Evolutionary conservation across 2,797 vertebrate species (phyloP), one percentile per base, ranked within the genome.

Genomic region (Carduelis carduelis): DNA sequence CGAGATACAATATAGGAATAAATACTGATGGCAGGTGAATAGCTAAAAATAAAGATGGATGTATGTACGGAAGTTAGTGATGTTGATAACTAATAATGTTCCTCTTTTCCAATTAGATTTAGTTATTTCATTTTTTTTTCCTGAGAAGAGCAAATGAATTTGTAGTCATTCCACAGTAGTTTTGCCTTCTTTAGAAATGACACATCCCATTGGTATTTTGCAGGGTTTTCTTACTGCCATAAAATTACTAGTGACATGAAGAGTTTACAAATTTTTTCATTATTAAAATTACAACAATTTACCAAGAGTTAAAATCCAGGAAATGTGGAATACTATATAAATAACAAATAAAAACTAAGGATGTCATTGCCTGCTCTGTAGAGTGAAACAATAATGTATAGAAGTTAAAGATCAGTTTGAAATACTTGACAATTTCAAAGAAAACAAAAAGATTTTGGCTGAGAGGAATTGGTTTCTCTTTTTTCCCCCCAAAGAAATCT

Each of bases 41-140:
- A 81, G 22, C 74, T 81, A 87, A 82, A 89, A 79, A 84, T 90
- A 90, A 86, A 81, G 26, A 84, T 46, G 63, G 10, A 50, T 76
- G 14, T 32, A 86, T 28, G 21, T 72, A 59, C 24, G 34, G 39
- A 88, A 63, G 18, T 71, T 83, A 80, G 87, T 46, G 35, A 14
- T 72, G 43, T 72, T 7, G 8, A 50, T 93, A 83, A 65, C 26
- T 71, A 61, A 50, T 83, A 89, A 72, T 59, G n/a, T 4, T 69
- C 27, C 3, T 60, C 4, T 91, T 78, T 87, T 61, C 37, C 16
- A 71, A 80, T 86, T 81, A 72, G 20, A 59, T 41, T 11, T 75
- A 59, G 80, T 70, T 9, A 74, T 49, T 84, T 64, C 4, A 1
- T 37, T 37, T 2, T 16, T 30, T 46, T 53, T 74, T 41, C 22